phyloP scores from a whole-genome alignment of 2,888 invertebrate genomes.

The Dugesia japonica region DNA sequence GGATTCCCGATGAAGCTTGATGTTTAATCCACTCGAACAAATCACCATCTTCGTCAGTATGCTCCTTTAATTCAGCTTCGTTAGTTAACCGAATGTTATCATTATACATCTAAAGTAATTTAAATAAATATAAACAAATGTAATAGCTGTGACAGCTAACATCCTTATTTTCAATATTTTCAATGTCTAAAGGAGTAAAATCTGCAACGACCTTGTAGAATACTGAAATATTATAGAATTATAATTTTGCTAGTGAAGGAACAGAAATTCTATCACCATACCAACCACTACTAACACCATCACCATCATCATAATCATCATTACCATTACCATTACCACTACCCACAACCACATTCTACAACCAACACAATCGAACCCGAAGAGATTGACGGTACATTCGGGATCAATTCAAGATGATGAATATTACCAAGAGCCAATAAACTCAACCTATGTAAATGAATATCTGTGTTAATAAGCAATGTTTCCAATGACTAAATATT shows the following conservation, averaged over 20 bases:
- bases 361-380: conserved; percentile 39
- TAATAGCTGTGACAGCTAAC: conserved; percentile 20
- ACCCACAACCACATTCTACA: background rate
- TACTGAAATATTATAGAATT: conserved; percentile 30
- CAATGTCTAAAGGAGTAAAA: background rate
- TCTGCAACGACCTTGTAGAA: conserved; percentile 35
- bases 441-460: conserved; percentile 39
- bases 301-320: background rate
- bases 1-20: conserved; percentile 44
- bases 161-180: background rate
- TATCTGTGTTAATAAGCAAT: conserved; percentile 1
- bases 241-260: no score
- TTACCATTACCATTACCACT: no score
- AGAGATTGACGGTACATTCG: conserved; percentile 39
- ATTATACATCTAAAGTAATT: conserved; percentile 40
- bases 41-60: conserved; percentile 45
- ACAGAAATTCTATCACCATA: no score
- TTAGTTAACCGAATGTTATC: conserved; percentile 44
- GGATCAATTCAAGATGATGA: conserved; percentile 41
- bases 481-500: background rate
- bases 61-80: conserved; percentile 39
- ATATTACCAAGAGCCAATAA: conserved; percentile 43
- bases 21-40: conserved; percentile 44
- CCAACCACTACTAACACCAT: background rate
- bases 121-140: background rate